Conservation (phyloP, 2,888 invertebrate genomes). For the Agrilus mali region DNA sequence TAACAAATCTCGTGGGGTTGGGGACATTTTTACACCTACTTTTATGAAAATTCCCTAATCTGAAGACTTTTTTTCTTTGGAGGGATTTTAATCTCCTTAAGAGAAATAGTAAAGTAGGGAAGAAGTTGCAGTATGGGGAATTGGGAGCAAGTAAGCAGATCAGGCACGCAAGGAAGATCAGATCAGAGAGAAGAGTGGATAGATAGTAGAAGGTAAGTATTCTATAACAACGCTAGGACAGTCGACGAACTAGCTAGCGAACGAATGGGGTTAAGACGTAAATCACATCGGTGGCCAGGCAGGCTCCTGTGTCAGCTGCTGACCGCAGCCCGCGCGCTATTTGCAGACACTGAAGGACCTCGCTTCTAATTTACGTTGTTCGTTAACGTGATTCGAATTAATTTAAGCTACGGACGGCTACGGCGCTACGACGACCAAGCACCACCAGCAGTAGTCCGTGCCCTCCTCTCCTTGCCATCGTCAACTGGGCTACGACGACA, state of each 20-base stretch:
- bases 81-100: too few species aligned
- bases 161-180: background rate
- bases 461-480: too few species aligned
- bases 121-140: background rate
- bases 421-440: slow-evolving; percentile 3
- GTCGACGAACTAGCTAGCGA: slow-evolving; percentile 43
- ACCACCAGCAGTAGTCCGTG: background rate
- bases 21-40: too few species aligned
- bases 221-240: slow-evolving; percentile 11
- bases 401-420: slow-evolving; percentile 24
- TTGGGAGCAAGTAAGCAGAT: background rate
- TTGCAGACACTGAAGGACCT: slow-evolving; percentile 24
- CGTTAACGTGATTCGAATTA: slow-evolving; percentile 35
- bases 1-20: too few species aligned
- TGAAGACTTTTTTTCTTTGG: too few species aligned
- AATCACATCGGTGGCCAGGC: slow-evolving; percentile 39
- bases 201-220: slow-evolving; percentile 4
- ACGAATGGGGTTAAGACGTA: slow-evolving; percentile 45
- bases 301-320: slow-evolving; percentile 27
- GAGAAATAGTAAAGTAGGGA: too few species aligned
- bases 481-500: background rate
- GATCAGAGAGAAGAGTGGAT: background rate
- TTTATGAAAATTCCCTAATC: too few species aligned
- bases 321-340: slow-evolving; percentile 29
- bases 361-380: slow-evolving; percentile 33